These are phyloP conservation scores for Lepisosteus osseus DNA, from an alignment of 2,113 vertebrate species.

Conservation along the genomic window DNA sequence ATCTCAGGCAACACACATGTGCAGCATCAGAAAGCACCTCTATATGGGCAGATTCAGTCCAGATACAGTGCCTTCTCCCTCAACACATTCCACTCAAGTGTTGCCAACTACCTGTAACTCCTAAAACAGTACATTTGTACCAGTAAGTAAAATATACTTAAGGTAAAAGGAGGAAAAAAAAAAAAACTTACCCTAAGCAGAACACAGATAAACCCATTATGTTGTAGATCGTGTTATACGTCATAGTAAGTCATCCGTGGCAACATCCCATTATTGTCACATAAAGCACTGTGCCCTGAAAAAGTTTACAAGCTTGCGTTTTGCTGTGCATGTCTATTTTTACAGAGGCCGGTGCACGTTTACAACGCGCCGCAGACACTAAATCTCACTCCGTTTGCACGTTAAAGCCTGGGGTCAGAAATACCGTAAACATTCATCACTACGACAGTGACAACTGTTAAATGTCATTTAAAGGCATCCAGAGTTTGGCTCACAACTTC, in stretches of 20 bases:
- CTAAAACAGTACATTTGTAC: slow-evolving; percentile 20
- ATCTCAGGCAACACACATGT: slow-evolving; percentile 7
- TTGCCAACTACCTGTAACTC: slow-evolving; percentile 16
- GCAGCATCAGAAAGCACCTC: slow-evolving; percentile 35
- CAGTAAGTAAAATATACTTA: slow-evolving; percentile 10
- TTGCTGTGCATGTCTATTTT: background rate
- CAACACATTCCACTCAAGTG: slow-evolving; percentile 16
- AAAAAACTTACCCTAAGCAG: slow-evolving; percentile 1
- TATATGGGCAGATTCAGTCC: slow-evolving; percentile 35
- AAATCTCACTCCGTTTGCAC: background rate
- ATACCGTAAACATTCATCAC: background rate
- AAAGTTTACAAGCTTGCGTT: background rate
- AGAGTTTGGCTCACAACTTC: too few relatives aligned
- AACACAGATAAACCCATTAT: slow-evolving; percentile 32
- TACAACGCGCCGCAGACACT: slow-evolving; percentile 1
- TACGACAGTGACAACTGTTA: slow-evolving; percentile 4
- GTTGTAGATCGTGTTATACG: slow-evolving; percentile 28
- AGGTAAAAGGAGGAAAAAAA: background rate
- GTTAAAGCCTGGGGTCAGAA: background rate
- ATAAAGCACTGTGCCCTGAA: slow-evolving; percentile 47
- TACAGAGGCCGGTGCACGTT: background rate
- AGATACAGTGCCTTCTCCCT: slow-evolving; percentile 18
- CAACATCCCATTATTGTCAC: slow-evolving; percentile 52
- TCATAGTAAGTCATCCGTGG: slow-evolving; percentile 46
- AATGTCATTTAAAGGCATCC: background rate